phyloP scores from a whole-genome alignment of 2,797 vertebrate genomes.

The Pangasius mekongensis region DNA sequence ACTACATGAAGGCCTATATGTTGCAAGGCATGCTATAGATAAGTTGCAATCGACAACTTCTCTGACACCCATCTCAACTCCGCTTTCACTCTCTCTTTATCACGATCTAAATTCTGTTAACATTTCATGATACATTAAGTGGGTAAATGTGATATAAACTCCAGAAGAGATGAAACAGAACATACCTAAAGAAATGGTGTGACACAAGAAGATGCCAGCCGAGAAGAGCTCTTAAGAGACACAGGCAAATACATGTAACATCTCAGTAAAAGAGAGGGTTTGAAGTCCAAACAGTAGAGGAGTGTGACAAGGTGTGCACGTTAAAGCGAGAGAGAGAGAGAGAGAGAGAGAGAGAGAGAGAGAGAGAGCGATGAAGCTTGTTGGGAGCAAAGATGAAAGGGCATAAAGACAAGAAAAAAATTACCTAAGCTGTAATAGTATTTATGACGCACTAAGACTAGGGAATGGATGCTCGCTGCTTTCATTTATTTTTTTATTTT shows the following conservation, averaged over 20 bases:
- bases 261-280: slow-evolving; percentile 65
- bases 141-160: neutral
- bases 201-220: slow-evolving; percentile 18
- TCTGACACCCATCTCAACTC: neutral
- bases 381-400: slow-evolving; percentile 56
- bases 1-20: neutral
- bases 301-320: slow-evolving; percentile 44
- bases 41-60: neutral
- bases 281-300: slow-evolving; percentile 71
- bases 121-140: neutral
- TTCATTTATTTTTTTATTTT: neutral
- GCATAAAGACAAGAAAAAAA: slow-evolving; percentile 31
- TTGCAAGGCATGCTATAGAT: neutral
- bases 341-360: slow-evolving; percentile 15
- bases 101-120: neutral
- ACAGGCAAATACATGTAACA: slow-evolving; percentile 58
- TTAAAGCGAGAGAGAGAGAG: slow-evolving; percentile 29
- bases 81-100: neutral
- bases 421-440: slow-evolving; percentile 9
- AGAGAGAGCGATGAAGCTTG: slow-evolving; percentile 12
- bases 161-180: slow-evolving; percentile 25
- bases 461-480: neutral
- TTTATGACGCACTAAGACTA: slow-evolving; percentile 20
- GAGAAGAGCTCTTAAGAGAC: slow-evolving; percentile 48
- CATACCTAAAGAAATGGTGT: slow-evolving; percentile 49